Base-by-base conservation (phyloP, 2,797 vertebrate species). In the Todus mexicanus region DNA sequence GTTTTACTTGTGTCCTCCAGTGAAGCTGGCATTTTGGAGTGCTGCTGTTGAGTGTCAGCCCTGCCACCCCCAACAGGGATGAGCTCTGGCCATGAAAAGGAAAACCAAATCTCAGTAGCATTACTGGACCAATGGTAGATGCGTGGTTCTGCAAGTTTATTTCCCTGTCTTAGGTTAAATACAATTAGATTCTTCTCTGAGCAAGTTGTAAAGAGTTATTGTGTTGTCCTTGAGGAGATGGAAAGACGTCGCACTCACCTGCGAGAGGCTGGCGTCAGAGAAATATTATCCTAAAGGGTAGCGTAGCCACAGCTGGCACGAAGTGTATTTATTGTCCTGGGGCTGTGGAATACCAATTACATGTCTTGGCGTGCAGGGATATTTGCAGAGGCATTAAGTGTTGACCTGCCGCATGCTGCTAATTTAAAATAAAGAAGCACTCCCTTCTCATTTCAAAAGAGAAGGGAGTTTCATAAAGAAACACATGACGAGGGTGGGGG, bases 291-390 rank as follows among this genome's bases (percentile, higher is more conserved):
- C 37, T 43, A n/a, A 45, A 31, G 63, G 51, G 16, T 4, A 8
- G 19, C 2, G 2, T 51, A 59, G 60, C 78, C 64, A 59, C n/a
- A 54, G 54, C 63, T 85, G 76, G 65, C 79, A 75, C 47, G 10
- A 18, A 16, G 26, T 13, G 7, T 69, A 9, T 92, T 89, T 59
- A 26, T 38, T 78, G 33, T 84, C 47, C 57, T 40, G 45, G 31
- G 68, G 50, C 76, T 26, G 16, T 5, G 7, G 33, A 71, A 85
- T 51, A 61, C 33, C 16, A 16, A 8, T 72, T 48, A 7, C 5
- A 0, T 57, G 70, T 76, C 88, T 63, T 59, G 71, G 43, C 2
- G 0, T 0, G 0, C 12, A 9, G 27, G 1, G 4, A 3, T 93
- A 10, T 66, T 91, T 92, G 47, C 54, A 75, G 87, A 93, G 70